These are phyloP conservation scores for Drosophila borborema DNA, from an alignment of 2,888 invertebrate species.

Conservation along the genomic window DNA sequence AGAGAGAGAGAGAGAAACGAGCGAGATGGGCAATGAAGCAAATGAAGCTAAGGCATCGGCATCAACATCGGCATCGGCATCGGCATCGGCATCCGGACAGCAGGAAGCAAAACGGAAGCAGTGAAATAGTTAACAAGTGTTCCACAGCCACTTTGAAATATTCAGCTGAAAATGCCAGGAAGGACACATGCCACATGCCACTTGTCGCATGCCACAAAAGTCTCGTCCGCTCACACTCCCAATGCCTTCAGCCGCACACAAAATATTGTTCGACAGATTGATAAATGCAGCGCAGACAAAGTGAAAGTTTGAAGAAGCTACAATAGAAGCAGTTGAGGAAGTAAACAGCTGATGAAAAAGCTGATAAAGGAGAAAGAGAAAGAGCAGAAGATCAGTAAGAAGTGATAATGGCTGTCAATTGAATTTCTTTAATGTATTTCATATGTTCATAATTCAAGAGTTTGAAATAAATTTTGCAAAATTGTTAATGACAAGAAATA, in stretches of 20 bases:
- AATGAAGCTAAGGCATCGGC: not conserved
- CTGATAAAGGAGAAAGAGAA: not conserved
- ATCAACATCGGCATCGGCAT: not conserved
- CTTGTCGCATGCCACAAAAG: slow-evolving; percentile 9
- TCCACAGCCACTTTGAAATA: slow-evolving; percentile 13
- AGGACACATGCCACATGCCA: slow-evolving; percentile 10
- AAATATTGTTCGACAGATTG: slow-evolving; percentile 3
- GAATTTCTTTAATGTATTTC: too few relatives aligned
- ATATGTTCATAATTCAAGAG: too few relatives aligned
- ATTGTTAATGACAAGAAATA: too few relatives aligned
- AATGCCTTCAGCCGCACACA: not conserved
- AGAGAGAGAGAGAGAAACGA: not conserved
- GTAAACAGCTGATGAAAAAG: not conserved
- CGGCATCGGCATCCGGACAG: not conserved
- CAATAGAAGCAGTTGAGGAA: too few relatives aligned
- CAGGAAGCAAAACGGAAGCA: slow-evolving; percentile 6
- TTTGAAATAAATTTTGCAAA: too few relatives aligned
- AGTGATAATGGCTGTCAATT: too few relatives aligned
- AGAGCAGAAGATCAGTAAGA: not conserved
- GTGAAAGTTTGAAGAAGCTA: not conserved
- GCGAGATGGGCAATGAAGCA: not conserved
- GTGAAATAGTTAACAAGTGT: slow-evolving; percentile 19
- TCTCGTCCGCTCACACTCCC: not conserved
- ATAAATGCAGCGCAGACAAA: not conserved
- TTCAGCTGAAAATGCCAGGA: slow-evolving; percentile 8